These are phyloP conservation scores for Diachasma alloeum DNA, from an alignment of 1,140 invertebrate species.

Conservation along the genomic window DNA sequence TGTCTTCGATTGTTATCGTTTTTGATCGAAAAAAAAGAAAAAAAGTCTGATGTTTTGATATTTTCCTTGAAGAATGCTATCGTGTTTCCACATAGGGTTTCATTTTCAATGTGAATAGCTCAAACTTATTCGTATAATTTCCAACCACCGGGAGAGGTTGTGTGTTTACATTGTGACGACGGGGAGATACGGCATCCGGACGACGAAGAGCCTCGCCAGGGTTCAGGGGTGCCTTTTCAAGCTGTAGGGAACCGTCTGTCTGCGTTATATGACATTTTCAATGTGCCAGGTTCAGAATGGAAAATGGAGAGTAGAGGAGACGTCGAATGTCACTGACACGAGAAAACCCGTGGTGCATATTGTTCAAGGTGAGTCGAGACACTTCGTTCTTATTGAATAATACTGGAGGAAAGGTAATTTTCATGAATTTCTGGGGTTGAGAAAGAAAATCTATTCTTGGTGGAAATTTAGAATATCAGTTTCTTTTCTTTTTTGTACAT, in stretches of 20 bases:
- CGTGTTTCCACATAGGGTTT: not conserved
- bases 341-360: not conserved
- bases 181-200: not conserved
- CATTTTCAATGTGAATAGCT: not conserved
- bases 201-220: not conserved
- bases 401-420: not conserved
- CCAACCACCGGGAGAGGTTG: not conserved
- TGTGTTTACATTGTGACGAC: not conserved
- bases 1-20: not conserved
- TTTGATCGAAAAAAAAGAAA: not conserved
- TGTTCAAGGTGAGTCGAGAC: not conserved
- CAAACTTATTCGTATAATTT: conserved; percentile 5
- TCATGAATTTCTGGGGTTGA: not conserved
- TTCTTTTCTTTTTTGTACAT: too few relatives aligned
- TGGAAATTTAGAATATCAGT: not conserved
- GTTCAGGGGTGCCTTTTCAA: conserved; percentile 6
- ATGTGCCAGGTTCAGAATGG: not conserved
- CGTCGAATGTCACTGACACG: conserved; percentile 1
- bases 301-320: not conserved
- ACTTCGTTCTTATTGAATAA: not conserved
- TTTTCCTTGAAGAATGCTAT: not conserved
- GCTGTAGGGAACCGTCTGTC: not conserved
- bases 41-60: not conserved
- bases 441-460: not conserved
- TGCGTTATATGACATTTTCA: not conserved